Conservation (phyloP, 1,140 invertebrate genomes). For the Drosophila arizonae region DNA sequence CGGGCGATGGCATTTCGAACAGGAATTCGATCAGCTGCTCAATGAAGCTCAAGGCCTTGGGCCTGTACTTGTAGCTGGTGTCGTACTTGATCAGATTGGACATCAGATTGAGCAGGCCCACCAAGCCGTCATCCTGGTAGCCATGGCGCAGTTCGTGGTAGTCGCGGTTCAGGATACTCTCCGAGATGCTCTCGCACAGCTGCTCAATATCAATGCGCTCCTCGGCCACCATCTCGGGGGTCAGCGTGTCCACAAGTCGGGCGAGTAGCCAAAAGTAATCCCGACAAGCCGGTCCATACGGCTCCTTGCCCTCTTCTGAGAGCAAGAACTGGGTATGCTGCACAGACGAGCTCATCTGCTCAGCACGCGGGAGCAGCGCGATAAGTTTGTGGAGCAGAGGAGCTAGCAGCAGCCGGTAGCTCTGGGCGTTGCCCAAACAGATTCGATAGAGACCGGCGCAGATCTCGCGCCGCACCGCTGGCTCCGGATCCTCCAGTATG, state of each 20-base stretch:
- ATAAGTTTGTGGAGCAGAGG: conserved; percentile 92
- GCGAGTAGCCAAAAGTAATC: conserved; percentile 97
- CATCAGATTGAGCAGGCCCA: conserved; percentile 93
- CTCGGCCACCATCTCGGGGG: conserved; percentile 89
- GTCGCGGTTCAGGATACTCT: conserved; percentile 89
- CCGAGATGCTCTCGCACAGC: conserved; percentile 89
- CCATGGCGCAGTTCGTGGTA: conserved; percentile 91
- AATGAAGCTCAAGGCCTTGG: conserved; percentile 89
- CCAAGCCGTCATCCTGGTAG: conserved; percentile 94
- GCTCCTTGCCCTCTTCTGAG: conserved; percentile 93
- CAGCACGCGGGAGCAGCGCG: conserved; percentile 90
- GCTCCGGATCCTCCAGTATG: conserved; percentile 92
- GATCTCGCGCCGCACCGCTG: conserved; percentile 92
- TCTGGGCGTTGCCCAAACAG: conserved; percentile 88
- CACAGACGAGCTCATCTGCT: conserved; percentile 90
- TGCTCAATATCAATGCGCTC: conserved; percentile 88
- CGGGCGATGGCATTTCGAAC: conserved; percentile 94
- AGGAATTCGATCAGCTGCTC: conserved; percentile 92
- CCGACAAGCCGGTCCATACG: conserved; percentile 95
- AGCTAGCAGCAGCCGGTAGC: conserved; percentile 87
- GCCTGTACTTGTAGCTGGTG: conserved; percentile 91
- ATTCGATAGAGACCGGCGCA: conserved; percentile 94
- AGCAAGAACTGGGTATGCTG: conserved; percentile 84
- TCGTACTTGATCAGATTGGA: conserved; percentile 94
- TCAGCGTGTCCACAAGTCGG: conserved; percentile 92